Evolutionary conservation across 2,888 invertebrate species (phyloP).

Genomic region (Pogonocherus hispidulus): DNA sequence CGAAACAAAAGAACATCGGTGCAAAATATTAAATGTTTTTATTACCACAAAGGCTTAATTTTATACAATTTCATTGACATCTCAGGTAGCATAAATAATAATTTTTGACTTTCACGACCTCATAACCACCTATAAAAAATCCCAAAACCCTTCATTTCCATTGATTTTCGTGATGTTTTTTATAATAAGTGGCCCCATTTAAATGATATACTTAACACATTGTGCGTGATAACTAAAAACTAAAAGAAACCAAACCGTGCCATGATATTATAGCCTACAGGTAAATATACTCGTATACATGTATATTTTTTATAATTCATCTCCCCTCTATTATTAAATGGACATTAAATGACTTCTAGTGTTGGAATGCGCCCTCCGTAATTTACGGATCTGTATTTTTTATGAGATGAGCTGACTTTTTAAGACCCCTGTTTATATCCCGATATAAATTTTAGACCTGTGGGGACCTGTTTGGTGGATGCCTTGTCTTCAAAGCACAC

Average conservation of each 20-base stretch:
- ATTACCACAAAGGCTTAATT: neutral
- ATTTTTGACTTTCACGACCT: neutral
- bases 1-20: no score
- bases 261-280: conserved; percentile 2
- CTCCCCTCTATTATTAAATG: conserved; percentile 43
- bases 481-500: conserved; percentile 42
- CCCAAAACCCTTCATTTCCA: conserved; percentile 9
- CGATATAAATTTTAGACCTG: conserved; percentile 35
- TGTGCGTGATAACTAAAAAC: conserved; percentile 20
- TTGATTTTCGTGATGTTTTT: conserved; percentile 11
- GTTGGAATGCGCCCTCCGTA: conserved; percentile 44
- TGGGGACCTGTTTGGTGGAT: conserved; percentile 40
- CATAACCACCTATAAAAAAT: neutral
- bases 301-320: conserved; percentile 34
- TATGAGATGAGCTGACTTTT: conserved; percentile 34
- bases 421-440: conserved; percentile 7
- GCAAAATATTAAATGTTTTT: no score
- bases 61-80: neutral
- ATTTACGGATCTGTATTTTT: conserved; percentile 43
- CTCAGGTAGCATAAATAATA: neutral
- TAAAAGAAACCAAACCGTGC: neutral
- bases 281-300: no score
- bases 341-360: conserved; percentile 44
- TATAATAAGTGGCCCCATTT: conserved; percentile 18
- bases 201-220: conserved; percentile 28